Conservation (phyloP, 1,140 invertebrate genomes). For the Drosophila nigrodunni region DNA sequence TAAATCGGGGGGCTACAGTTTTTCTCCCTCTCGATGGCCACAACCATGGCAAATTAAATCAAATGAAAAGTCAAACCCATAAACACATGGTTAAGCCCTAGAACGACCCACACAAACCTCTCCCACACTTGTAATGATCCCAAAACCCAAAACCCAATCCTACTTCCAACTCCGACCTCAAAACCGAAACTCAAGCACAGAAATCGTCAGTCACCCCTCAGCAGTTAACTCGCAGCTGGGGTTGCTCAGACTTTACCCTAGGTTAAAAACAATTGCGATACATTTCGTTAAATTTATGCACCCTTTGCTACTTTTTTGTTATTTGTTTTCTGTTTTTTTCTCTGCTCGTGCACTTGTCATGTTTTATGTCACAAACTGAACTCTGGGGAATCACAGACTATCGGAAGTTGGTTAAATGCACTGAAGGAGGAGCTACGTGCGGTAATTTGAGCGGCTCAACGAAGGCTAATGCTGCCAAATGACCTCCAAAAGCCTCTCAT, state of each 20-base stretch:
- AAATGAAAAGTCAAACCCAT: slow-evolving; percentile 81
- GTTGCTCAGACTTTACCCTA: slow-evolving; percentile 39
- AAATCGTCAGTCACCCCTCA: slow-evolving; percentile 33
- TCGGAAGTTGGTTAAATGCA: slow-evolving; percentile 44
- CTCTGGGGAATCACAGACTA: slow-evolving; percentile 1
- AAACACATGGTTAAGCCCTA: slow-evolving; percentile 62
- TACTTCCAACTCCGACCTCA: too few species aligned
- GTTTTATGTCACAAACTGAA: slow-evolving; percentile 56
- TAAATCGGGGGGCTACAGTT: slow-evolving; percentile 53
- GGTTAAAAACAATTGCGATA: slow-evolving; percentile 74
- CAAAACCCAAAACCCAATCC: neutral
- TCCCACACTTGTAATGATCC: slow-evolving; percentile 25
- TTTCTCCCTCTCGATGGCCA: slow-evolving; percentile 24
- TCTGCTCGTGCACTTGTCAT: slow-evolving; percentile 65
- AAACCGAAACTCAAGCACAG: slow-evolving; percentile 25
- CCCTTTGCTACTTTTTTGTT: slow-evolving; percentile 48
- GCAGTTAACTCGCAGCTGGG: slow-evolving; percentile 27
- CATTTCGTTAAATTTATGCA: slow-evolving; percentile 81
- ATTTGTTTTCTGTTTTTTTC: slow-evolving; percentile 21
- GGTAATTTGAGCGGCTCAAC: slow-evolving; percentile 67
- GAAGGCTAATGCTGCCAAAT: slow-evolving; percentile 70
- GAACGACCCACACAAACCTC: slow-evolving; percentile 36
- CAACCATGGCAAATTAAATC: slow-evolving; percentile 72
- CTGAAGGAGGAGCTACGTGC: slow-evolving; percentile 30
- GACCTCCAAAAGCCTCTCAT: slow-evolving; percentile 67